phyloP scores from a whole-genome alignment of 2,888 invertebrate genomes.

The Eremobia ochroleuca region DNA sequence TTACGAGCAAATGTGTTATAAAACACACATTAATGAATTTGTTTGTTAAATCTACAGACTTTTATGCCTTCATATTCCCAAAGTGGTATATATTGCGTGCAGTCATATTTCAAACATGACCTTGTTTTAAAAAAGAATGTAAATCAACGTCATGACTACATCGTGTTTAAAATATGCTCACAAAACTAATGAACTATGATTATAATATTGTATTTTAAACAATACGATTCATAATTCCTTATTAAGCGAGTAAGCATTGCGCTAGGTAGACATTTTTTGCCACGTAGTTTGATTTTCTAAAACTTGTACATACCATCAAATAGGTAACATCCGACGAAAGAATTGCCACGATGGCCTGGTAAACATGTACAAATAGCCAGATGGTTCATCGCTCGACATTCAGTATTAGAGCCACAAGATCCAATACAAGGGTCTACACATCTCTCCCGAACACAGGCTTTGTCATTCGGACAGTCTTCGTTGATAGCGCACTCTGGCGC shows the following conservation, averaged over 20 bases:
- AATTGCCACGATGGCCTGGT: conserved; percentile 93
- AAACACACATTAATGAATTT: conserved; percentile 15
- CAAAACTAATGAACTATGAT: neutral
- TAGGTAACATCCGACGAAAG: conserved; percentile 91
- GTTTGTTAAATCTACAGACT: neutral
- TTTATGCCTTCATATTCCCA: neutral
- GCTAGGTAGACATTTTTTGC: neutral
- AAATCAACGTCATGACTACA: neutral
- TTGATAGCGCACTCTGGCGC: conserved; percentile 95
- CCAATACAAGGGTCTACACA: conserved; percentile 94
- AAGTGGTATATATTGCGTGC: neutral
- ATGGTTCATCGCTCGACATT: conserved; percentile 94
- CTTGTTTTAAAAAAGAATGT: neutral
- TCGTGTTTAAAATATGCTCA: neutral
- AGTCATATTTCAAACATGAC: neutral
- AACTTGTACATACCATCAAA: conserved; percentile 76
- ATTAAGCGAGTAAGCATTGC: neutral
- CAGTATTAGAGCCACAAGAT: conserved; percentile 93
- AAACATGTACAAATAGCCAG: conserved; percentile 94
- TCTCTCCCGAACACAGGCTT: conserved; percentile 94
- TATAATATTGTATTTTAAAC: neutral
- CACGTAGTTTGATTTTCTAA: neutral
- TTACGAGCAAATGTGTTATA: no score
- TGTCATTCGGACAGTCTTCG: conserved; percentile 94
- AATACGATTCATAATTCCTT: neutral